phyloP scores from a whole-genome alignment of 2,888 invertebrate species.

The Heterodera filipjevi region DNA sequence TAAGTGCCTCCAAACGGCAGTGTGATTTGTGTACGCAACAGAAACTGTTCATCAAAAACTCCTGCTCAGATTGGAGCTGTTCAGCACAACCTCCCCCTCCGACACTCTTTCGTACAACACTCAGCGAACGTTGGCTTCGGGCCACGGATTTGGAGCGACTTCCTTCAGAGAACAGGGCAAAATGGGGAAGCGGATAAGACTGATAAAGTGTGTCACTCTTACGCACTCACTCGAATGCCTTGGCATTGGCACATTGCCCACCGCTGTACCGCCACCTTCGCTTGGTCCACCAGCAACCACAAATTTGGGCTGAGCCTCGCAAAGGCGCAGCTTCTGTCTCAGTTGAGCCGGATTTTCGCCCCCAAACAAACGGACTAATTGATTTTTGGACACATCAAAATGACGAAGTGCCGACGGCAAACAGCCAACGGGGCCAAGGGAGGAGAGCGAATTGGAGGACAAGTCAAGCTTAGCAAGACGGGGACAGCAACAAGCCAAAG shows the following conservation, averaged over 20 bases:
- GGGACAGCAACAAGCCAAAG: slow-evolving; percentile 86
- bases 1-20: slow-evolving; percentile 78
- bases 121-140: slow-evolving; percentile 59
- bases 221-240: slow-evolving; percentile 4
- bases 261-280: background rate
- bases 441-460: slow-evolving; percentile 77
- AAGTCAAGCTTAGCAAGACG: slow-evolving; percentile 84
- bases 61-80: background rate
- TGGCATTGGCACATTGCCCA: background rate
- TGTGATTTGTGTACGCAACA: slow-evolving; percentile 70
- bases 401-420: slow-evolving; percentile 86
- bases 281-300: background rate
- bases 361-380: slow-evolving; percentile 11
- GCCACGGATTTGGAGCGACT: slow-evolving; percentile 63
- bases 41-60: slow-evolving; percentile 24
- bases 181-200: no score
- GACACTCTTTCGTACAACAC: slow-evolving; percentile 51
- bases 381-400: slow-evolving; percentile 68
- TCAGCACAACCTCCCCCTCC: slow-evolving; percentile 41
- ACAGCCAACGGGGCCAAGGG: slow-evolving; percentile 83
- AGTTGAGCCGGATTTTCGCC: background rate
- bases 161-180: slow-evolving; percentile 40
- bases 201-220: background rate
- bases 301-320: slow-evolving; percentile 4
- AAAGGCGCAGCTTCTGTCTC: background rate